Conservation (phyloP, 2,797 vertebrate species). For the Ispidina lecontei region DNA sequence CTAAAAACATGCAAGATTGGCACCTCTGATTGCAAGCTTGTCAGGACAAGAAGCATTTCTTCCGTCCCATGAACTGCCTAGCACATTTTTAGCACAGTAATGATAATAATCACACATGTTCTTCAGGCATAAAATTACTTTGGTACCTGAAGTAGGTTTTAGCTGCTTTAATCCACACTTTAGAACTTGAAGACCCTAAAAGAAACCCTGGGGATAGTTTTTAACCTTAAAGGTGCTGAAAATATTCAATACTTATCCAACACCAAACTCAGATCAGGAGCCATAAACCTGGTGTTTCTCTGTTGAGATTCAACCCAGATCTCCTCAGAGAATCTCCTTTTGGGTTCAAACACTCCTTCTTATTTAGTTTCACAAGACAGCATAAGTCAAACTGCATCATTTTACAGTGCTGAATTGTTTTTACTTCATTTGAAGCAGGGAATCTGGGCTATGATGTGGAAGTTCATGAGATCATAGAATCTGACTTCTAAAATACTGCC, state of each 20-base stretch:
- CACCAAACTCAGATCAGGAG: background rate
- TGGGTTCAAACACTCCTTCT: background rate
- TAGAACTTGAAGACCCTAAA: background rate
- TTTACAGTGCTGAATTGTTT: background rate
- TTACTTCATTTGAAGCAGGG: background rate
- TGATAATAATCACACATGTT: background rate
- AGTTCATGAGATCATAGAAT: slow-evolving; percentile 41
- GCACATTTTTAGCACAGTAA: background rate
- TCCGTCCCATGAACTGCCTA: background rate
- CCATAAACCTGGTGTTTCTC: background rate
- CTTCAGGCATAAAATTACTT: background rate
- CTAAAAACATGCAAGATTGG: background rate
- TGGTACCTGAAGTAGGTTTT: background rate
- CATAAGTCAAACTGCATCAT: background rate
- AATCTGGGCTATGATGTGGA: background rate
- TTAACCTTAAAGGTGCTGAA: background rate
- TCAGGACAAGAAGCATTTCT: background rate
- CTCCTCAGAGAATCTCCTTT: background rate
- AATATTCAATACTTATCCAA: background rate
- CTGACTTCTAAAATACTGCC: background rate
- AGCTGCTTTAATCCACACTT: background rate
- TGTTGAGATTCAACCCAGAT: background rate
- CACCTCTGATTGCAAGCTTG: background rate
- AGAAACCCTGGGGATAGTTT: background rate
- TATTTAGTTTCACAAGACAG: background rate